Evolutionary conservation across 2,113 vertebrate genomes (phyloP), one percentile per base, ranked within the genome.

Genomic region (Ailurus styani): DNA sequence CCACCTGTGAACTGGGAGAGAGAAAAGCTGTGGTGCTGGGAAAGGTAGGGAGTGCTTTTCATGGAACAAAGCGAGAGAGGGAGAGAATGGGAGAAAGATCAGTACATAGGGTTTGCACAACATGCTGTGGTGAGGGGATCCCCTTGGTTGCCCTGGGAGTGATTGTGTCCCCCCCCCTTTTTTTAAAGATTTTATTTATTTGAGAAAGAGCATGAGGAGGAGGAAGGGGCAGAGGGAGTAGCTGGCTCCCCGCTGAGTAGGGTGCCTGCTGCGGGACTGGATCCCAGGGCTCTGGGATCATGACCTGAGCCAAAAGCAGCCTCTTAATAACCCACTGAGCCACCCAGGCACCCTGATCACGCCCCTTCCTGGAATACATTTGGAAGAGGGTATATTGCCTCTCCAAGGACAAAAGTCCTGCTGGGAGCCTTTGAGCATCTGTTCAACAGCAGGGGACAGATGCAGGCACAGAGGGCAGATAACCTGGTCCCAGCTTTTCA

Each of bases 31-130:
- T 20, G 17, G 64, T n/a, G 64, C 17, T 3, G 1, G 7, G 17
- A 20, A 34, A 1, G 3, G 11, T 8, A n/a, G 7, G 17, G 34
- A n/a, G 64, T 1, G 0, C 7, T 68, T n/a, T n/a, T 68, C 34
- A 68, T n/a, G 17, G 64, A n/a, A 34, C 17, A 8, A 68, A 68
- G 34, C 7, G 64, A 8, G 17, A 68, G 64, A n/a, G 34, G 34
- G 64, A 17, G 14, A 34, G 62, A 7, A 14, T 14, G 5, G 29
- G 62, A 66, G 62, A 66, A 15, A 34, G 31, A 66, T 6, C 64
- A 68, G 64, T 1, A 3, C 64, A 20, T 31, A 64, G 29, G 29
- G 29, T 31, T 64, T 64, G 62, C 27, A 64, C 4, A 31, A 64
- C 62, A 31, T 18, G 64, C 34, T n/a, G 15, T 68, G 17, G 64